phyloP scores from a whole-genome alignment of 2,113 vertebrate species.

The Oenanthe melanoleuca region DNA sequence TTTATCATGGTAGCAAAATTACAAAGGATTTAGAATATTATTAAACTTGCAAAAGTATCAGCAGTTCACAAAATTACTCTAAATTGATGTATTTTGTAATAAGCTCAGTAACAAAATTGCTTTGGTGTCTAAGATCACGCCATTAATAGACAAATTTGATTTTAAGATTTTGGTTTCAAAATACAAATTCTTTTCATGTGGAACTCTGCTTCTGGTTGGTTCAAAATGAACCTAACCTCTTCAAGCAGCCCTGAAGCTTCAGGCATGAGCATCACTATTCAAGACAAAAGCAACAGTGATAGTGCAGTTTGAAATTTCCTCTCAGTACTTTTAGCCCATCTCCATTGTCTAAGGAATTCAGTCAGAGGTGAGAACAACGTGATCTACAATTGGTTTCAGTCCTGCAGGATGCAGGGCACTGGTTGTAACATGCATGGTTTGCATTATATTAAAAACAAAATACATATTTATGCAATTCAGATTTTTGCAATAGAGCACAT shows the following conservation, averaged over 20 bases:
- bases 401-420: background rate
- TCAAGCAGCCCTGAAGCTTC: background rate
- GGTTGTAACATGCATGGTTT: background rate
- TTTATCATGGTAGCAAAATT: background rate
- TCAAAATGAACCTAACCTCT: background rate
- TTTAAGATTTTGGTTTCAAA: background rate
- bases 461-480: background rate
- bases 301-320: background rate
- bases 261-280: background rate
- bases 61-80: background rate
- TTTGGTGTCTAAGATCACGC: background rate
- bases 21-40: background rate
- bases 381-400: background rate
- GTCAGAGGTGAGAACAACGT: background rate
- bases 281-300: background rate
- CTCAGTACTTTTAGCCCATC: background rate
- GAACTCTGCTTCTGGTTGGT: background rate
- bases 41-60: background rate
- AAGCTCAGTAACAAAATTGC: background rate
- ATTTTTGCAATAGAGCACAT: background rate
- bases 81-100: background rate
- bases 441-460: background rate
- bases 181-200: background rate
- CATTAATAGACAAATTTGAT: background rate
- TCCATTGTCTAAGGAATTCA: background rate